Conservation (phyloP, 2,113 vertebrate genomes). For the Sitta europaea region DNA sequence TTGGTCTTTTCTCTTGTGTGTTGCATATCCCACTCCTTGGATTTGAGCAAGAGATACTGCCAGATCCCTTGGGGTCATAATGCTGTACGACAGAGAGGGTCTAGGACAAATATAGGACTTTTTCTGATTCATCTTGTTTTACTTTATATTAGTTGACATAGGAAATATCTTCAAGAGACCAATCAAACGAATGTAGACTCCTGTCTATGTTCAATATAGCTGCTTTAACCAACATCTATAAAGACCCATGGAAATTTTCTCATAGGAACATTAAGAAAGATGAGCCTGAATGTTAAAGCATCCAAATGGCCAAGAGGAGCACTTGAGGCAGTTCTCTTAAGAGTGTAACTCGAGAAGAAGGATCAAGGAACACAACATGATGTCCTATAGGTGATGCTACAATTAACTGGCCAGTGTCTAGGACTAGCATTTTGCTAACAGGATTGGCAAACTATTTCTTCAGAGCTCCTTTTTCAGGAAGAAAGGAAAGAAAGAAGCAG, state of each 20-base stretch:
- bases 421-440: background rate
- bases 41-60: background rate
- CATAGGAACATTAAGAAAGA: background rate
- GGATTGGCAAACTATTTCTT: background rate
- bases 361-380: background rate
- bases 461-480: background rate
- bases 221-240: background rate
- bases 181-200: background rate
- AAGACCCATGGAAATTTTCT: background rate
- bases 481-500: background rate
- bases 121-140: background rate
- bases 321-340: background rate
- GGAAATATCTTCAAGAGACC: background rate
- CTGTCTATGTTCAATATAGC: background rate
- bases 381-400: background rate
- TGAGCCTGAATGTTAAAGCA: background rate
- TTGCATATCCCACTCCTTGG: background rate
- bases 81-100: background rate
- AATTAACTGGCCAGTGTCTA: background rate
- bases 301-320: background rate
- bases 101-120: background rate
- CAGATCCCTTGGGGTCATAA: background rate
- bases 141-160: background rate
- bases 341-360: background rate
- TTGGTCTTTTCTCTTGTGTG: background rate